phyloP scores from a whole-genome alignment of 2,797 vertebrate species.

The Sciurus carolinensis region DNA sequence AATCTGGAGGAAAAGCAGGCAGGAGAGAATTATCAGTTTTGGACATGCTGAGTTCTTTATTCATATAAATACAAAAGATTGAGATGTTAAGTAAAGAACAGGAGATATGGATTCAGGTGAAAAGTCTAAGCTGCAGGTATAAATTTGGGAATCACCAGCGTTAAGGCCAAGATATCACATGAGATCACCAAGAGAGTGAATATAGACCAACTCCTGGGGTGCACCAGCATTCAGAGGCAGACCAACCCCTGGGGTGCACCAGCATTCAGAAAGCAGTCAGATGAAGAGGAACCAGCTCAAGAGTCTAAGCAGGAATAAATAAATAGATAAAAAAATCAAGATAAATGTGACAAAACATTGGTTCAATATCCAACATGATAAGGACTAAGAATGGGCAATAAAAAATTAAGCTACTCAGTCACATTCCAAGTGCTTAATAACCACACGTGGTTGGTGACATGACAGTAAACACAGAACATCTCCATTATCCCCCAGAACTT shows the following conservation, averaged over 20 bases:
- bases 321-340: neutral
- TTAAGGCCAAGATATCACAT: neutral
- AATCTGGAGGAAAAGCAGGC: neutral
- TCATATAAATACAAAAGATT: neutral
- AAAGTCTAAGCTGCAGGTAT: neutral
- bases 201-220: neutral
- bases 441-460: neutral
- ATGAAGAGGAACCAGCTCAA: slow-evolving; percentile 7
- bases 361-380: neutral
- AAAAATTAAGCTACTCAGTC: neutral
- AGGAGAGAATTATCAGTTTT: neutral
- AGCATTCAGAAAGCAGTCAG: neutral
- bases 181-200: neutral
- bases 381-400: neutral
- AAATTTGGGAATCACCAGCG: neutral
- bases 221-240: neutral
- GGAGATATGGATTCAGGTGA: neutral
- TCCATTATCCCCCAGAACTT: neutral
- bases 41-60: neutral
- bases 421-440: neutral
- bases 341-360: neutral
- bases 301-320: neutral
- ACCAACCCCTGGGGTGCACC: neutral
- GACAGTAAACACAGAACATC: neutral
- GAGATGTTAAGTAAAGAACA: neutral